Base-by-base conservation (phyloP, 2,113 vertebrate genomes). In the Phodopus roborovskii region DNA sequence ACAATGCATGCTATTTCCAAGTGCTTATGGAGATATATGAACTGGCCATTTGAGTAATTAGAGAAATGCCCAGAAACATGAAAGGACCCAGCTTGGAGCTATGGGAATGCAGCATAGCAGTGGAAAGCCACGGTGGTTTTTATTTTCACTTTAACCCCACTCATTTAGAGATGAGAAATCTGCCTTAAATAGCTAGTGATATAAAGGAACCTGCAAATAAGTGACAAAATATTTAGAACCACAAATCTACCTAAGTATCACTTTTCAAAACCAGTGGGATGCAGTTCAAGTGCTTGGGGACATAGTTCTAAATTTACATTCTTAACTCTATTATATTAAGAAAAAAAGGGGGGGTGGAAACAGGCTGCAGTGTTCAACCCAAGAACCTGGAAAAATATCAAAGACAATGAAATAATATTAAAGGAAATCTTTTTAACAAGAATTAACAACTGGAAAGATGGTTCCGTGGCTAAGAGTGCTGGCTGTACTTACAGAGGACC, bases 191-290 rank as follows among this genome's bases (percentile, higher is more conserved):
- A 87, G 86, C 20, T 64, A 30, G 3, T 30, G 30, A 79, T 74
- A 74, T 58, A 88, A 85, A 95, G n/a, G 48, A 70, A 15, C 12
- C 62, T 60, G 39, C 30, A 53, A 79, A 64, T 48, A 88, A 92
- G 42, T 77, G 92, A 75, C 92, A 87, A 93, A 96, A 94, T 75
- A 81, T 79, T 94, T 81, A 92, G 84, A 94, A 70, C 36, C 53
- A 20, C 15, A 5, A 17, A 58, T 91, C 84, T 12, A 50, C 3
- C 4, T 39, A 88, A 42, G 48, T 16, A 64, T 70, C 28, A 19
- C 73, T 93, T 94, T 83, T 39, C 94, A 73, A 90, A 89, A 28
- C 50, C 20, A 33, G 83, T 39, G 30, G 88, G 79, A 22, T 13
- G 50, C 56, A 28, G 20, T 50, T 58, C 28, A 53, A 79, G 53